These are phyloP conservation scores for Recurvirostra avosetta DNA, from an alignment of 2,113 vertebrate species.

Conservation along the genomic window DNA sequence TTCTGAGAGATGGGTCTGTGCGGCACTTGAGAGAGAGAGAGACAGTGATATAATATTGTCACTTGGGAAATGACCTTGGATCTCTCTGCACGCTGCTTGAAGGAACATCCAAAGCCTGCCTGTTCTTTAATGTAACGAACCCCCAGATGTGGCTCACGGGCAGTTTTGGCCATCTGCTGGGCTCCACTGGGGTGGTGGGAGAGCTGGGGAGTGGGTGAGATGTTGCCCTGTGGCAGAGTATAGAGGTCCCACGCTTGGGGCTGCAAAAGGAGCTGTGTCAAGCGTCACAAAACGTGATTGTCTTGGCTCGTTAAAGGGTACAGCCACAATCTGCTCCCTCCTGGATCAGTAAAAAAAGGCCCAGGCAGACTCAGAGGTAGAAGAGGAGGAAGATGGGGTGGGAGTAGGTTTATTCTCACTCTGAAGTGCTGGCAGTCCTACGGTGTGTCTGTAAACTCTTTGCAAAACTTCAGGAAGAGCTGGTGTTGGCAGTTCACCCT, in stretches of 20 bases:
- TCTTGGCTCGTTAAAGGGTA: background rate
- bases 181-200: background rate
- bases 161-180: background rate
- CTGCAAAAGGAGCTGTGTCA: background rate
- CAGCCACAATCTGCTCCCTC: background rate
- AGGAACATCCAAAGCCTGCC: background rate
- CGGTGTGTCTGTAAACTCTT: background rate
- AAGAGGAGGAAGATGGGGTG: background rate
- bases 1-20: background rate
- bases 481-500: background rate
- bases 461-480: background rate
- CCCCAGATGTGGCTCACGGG: accelerated
- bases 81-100: background rate
- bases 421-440: background rate
- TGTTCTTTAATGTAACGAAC: background rate
- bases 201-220: background rate
- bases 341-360: background rate
- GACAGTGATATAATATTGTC: background rate
- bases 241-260: background rate
- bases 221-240: background rate
- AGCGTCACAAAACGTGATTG: background rate
- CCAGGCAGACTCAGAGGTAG: background rate
- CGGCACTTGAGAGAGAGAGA: background rate
- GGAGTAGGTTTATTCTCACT: background rate
- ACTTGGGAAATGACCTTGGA: background rate